Evolutionary conservation across 2,113 vertebrate genomes (phyloP), one percentile per base, ranked within the genome.

Genomic region (Diadophis punctatus): DNA sequence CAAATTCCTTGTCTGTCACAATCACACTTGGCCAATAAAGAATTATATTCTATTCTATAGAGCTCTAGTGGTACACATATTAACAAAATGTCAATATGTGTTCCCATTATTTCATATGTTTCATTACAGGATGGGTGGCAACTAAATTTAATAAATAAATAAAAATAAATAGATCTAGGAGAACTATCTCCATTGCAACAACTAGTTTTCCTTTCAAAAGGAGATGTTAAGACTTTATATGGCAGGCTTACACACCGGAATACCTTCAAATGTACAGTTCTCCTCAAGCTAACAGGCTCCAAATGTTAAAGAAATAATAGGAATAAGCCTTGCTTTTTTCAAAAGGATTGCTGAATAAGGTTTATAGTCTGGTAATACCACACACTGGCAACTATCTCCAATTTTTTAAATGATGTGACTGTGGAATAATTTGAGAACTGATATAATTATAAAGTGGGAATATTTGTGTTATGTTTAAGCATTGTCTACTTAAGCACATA

Each of bases 401-500:
- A 51, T 90, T 39, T 86, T 16, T 52, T 89, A 90, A 86, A 60
- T 30, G n/a, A 4, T 86, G 27, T 22, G 49, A 58, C 8, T 27
- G 48, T 46, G 43, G 27, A 51, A 63, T 39, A 43, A 43, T 80
- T 43, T 80, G 18, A 80, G 9, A 68, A 74, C n/a, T 18, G 63
- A 74, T 74, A 74, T 74, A 58, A 58, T 8, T 25, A 58, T 43
- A 86, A 51, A 51, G 43, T 30, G 39, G 6, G 1, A 8, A 27
- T 86, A 43, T 49, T 23, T 51, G 20, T 11, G 7, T 14, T 56
- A 60, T 20, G 1, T 85, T 30, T 89, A 43, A 30, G 43, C n/a
- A 68, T 93, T 94, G 94, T n/a, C 91, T 43, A 91, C 94, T 90
- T 39, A 91, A 58, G 94, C 93, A 91, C 90, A 52, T 10, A 89